Evolutionary conservation across 1,140 invertebrate species (phyloP).

Genomic region (Popillia japonica): DNA sequence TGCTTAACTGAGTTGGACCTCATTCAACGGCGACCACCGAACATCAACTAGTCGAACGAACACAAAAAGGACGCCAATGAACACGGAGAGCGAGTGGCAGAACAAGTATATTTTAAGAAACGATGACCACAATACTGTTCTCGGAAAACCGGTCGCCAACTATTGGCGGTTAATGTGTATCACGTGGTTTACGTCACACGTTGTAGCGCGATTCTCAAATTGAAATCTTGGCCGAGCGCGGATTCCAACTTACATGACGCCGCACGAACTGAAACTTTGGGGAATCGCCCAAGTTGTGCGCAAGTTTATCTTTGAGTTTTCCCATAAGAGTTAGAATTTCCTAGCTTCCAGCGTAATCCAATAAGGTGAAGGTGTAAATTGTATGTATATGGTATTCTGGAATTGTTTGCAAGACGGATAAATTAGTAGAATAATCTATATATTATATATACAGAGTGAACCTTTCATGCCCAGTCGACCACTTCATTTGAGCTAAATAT

Average conservation of each 20-base stretch:
- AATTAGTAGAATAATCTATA: too few species aligned
- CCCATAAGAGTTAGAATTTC: background rate
- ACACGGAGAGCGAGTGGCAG: conserved; percentile 5
- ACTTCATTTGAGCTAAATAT: too few species aligned
- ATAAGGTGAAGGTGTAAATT: too few species aligned
- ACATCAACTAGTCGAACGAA: conserved; percentile 3
- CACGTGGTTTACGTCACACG: conserved; percentile 19
- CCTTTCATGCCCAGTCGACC: too few species aligned
- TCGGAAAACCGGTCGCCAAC: conserved; percentile 26
- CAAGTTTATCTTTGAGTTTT: background rate
- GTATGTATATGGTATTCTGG: too few species aligned
- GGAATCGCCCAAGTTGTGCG: background rate
- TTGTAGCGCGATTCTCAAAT: background rate
- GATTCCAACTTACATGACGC: background rate
- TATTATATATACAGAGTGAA: too few species aligned
- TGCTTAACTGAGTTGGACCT: background rate
- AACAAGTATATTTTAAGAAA: conserved; percentile 31
- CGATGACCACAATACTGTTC: conserved; percentile 30
- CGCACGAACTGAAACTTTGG: background rate
- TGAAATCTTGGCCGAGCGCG: background rate
- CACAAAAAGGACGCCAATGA: conserved; percentile 16
- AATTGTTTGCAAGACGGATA: too few species aligned
- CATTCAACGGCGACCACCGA: conserved; percentile 8
- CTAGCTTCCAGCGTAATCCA: background rate
- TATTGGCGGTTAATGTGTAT: conserved; percentile 27